Evolutionary conservation across 2,113 vertebrate genomes (phyloP).

Genomic region (Muntiacus muntjak): DNA sequence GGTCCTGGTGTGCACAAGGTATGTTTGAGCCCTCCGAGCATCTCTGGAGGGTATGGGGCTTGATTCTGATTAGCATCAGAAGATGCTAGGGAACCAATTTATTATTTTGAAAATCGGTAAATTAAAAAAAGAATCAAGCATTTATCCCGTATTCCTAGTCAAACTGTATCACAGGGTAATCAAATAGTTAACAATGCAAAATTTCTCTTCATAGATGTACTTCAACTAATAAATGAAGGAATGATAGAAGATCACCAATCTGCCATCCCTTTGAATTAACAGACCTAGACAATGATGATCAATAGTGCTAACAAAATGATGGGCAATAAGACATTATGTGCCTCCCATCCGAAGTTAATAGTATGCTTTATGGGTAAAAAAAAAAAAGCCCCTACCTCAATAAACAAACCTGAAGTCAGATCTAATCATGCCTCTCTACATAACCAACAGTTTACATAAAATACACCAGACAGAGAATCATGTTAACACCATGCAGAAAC

Average conservation of each 20-base stretch:
- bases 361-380: neutral
- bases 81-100: neutral
- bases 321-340: neutral
- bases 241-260: neutral
- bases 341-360: neutral
- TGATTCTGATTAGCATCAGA: neutral
- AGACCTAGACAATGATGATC: neutral
- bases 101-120: conserved; percentile 39
- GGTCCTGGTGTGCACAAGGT: neutral
- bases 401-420: conserved; percentile 11
- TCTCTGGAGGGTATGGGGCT: neutral
- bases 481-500: neutral
- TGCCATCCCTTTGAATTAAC: neutral
- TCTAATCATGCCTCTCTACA: neutral
- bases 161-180: neutral
- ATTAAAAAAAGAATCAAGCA: conserved; percentile 24
- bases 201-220: conserved; percentile 1
- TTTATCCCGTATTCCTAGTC: conserved; percentile 26
- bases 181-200: neutral
- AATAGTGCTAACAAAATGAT: neutral
- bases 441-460: conserved; percentile 4
- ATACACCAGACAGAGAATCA: neutral
- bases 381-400: neutral
- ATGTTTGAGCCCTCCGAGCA: neutral
- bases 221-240: conserved; percentile 36